Conservation (phyloP, 2,888 invertebrate species). For the Napeogenes inachia region DNA sequence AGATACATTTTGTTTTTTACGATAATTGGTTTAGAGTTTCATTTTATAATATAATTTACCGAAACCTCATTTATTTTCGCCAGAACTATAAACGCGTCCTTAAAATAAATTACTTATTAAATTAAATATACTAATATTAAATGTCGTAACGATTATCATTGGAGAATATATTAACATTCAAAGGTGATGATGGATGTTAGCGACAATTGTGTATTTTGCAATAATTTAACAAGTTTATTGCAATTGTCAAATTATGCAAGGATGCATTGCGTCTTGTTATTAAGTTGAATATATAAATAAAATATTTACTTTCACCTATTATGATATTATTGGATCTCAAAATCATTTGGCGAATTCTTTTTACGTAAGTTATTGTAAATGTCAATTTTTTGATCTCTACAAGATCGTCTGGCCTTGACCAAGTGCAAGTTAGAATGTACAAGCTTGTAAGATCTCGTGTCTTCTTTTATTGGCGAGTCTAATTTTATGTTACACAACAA, state of each 20-base stretch:
- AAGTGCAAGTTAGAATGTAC: background rate
- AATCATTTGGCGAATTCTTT: background rate
- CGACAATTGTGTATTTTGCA: background rate
- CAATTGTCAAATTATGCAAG: constrained; percentile 4
- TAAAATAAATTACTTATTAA: too few species aligned
- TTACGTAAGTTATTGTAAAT: constrained; percentile 2
- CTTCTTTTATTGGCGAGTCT: background rate
- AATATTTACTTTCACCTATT: background rate
- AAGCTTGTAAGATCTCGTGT: background rate
- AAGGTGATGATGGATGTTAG: background rate
- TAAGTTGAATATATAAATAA: background rate
- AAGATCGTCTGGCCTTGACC: background rate
- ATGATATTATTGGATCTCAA: background rate
- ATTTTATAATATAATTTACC: too few species aligned
- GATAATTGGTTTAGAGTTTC: too few species aligned
- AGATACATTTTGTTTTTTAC: too few species aligned
- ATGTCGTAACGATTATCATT: too few species aligned
- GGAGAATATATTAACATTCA: too few species aligned
- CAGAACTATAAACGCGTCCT: too few species aligned
- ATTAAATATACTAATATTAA: too few species aligned
- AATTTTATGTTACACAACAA: background rate
- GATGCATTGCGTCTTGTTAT: background rate
- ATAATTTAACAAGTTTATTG: background rate
- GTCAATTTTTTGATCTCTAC: too few species aligned
- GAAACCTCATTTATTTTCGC: too few species aligned